Percentiles rank a stretch among this genome's conserved stretches.
phyloP scores from a whole-genome alignment of 2,797 vertebrate species.

The Pyrocephalus nanus region DNA sequence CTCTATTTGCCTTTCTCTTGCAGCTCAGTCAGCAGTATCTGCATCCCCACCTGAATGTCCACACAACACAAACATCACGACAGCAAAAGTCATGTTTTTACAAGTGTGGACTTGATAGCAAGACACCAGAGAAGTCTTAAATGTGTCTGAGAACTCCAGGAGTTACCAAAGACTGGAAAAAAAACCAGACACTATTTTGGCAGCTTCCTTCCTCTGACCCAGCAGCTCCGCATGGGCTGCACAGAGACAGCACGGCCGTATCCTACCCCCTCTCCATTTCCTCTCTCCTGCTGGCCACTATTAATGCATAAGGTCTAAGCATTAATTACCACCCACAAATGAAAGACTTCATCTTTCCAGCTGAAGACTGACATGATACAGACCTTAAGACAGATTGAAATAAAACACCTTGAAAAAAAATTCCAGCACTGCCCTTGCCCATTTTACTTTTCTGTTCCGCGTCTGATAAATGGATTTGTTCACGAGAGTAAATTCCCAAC shows the following conservation, averaged over 20 bases:
- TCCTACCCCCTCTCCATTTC: slow-evolving; percentile 6
- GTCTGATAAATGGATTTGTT: neutral
- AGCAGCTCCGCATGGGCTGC: neutral
- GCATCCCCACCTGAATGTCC: neutral
- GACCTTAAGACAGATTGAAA: neutral
- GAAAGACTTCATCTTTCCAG: neutral
- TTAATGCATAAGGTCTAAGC: neutral
- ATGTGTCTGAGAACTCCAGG: slow-evolving; percentile 8
- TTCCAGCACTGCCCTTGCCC: neutral
- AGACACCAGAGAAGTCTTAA: slow-evolving; percentile 5
- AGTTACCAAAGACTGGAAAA: neutral
- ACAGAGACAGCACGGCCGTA: neutral
- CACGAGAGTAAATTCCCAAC: neutral
- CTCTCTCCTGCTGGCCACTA: neutral
- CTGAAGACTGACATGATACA: neutral
- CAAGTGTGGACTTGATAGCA: slow-evolving; percentile 20
- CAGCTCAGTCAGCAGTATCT: neutral
- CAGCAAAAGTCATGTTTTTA: neutral
- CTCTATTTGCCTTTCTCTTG: neutral
- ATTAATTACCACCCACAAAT: neutral
- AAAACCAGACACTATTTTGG: neutral
- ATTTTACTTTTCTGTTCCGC: neutral
- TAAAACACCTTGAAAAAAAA: neutral
- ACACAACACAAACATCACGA: neutral
- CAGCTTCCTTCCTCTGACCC: slow-evolving; percentile 26